Evolutionary conservation across 2,888 invertebrate genomes (phyloP), one percentile per base, ranked within the genome.

Genomic region (Drosophila algonquin): DNA sequence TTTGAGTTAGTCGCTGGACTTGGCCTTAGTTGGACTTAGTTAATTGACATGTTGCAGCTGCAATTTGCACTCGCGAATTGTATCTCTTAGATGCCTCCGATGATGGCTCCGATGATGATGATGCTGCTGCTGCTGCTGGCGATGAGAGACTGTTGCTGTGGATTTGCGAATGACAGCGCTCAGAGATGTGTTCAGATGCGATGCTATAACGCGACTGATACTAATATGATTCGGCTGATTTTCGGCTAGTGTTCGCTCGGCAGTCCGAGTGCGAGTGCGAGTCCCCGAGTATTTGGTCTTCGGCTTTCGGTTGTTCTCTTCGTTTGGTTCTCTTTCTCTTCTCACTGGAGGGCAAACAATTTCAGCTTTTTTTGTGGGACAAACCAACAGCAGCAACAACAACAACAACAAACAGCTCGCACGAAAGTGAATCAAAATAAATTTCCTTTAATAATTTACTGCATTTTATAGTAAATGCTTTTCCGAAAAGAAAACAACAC

Each of bases 391-490:
- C 70, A 69, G 48, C 62, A 72, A 14, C 64, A 70, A 52, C 61
- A 72, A 64, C 69, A 79, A 62, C 24, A 63, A 57, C 53, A 58
- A 51, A 35, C 18, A 51, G 52, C 40, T n/a, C 40, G 14, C 40
- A 63, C 57, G 58, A 56, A 76, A 84, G 67, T 71, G 84, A 85
- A 85, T 79, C 76, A 76, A 78, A 83, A 79, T 73, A 77, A 76
- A 83, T 77, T 40, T 71, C 72, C 73, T 80, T 88, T 74, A 89
- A 87, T 86, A 81, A 87, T 86, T 84, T 73, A 87, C 78, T 77
- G 75, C 71, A 83, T 74, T 78, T 77, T 63, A 24, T 24, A 24
- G 24, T 24, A 48, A 73, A 76, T 67, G 62, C 48, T 45, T 57
- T 46, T 24, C 18, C 30, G 24, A 47, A 48, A 57, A 35, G 46